Conservation (phyloP, 2,797 vertebrate genomes). For the Acanthurus tractus region DNA sequence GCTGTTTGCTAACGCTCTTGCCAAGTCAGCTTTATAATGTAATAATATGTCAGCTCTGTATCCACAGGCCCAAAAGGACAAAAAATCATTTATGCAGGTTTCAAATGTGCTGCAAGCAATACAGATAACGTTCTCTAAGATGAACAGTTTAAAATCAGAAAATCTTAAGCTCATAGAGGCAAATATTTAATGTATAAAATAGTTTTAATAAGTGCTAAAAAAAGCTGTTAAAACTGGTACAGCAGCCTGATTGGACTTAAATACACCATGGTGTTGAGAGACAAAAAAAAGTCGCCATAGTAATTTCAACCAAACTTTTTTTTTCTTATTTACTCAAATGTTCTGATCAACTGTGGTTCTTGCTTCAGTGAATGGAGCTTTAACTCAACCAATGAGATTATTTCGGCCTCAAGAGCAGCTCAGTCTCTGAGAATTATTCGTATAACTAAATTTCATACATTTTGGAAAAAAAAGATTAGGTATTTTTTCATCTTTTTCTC, state of each 20-base stretch:
- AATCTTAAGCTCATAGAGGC: not conserved
- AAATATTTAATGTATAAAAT: not conserved
- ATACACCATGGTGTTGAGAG: conserved; percentile 4
- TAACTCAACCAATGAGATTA: conserved; percentile 30
- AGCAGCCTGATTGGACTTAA: not conserved
- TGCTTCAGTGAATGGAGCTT: conserved; percentile 26
- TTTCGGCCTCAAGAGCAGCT: conserved; percentile 14
- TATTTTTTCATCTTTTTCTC: conserved; percentile 28
- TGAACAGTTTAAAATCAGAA: not conserved
- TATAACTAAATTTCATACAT: conserved; percentile 22
- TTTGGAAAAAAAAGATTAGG: conserved; percentile 29
- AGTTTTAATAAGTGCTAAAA: no score
- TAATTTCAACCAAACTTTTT: conserved; percentile 23
- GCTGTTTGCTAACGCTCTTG: not conserved
- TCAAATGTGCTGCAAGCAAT: not conserved
- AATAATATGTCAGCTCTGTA: not conserved
- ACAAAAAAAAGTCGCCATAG: not conserved
- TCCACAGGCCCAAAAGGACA: not conserved
- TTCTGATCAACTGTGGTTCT: conserved; percentile 12
- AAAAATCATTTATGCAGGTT: no score
- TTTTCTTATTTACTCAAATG: conserved; percentile 16
- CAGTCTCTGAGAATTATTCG: conserved; percentile 33
- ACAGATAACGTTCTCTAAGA: not conserved
- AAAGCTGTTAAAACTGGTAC: not conserved
- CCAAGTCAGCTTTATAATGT: not conserved